Evolutionary conservation across 2,113 vertebrate genomes (phyloP).

Genomic region (Atlantisia rogersi): DNA sequence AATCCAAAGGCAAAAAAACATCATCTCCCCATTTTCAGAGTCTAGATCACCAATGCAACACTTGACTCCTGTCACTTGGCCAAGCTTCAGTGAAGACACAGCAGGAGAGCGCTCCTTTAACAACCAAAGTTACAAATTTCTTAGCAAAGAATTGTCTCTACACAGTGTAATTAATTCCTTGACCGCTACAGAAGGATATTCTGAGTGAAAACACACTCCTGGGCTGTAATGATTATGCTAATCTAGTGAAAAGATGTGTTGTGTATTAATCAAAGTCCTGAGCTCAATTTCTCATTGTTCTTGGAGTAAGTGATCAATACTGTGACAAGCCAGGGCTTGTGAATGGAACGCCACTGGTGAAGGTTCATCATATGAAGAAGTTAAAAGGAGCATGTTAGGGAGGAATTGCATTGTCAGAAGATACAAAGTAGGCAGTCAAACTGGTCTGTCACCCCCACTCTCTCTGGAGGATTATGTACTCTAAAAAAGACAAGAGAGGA

Average conservation of each 20-base stretch:
- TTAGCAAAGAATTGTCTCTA: neutral
- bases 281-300: conserved; percentile 19
- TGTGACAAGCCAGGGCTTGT: neutral
- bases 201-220: neutral
- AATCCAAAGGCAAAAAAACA: neutral
- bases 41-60: neutral
- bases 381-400: neutral
- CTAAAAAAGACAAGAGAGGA: neutral
- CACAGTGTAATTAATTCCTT: conserved; percentile 27
- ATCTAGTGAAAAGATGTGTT: neutral
- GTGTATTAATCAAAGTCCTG: conserved; percentile 41
- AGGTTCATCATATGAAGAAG: neutral
- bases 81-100: neutral
- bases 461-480: neutral
- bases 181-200: conserved; percentile 8
- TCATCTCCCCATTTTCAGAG: neutral
- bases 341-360: neutral
- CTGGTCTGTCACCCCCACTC: neutral
- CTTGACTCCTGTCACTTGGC: neutral
- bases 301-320: conserved; percentile 2
- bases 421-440: neutral
- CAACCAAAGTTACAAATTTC: neutral
- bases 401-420: neutral
- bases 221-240: conserved; percentile 45
- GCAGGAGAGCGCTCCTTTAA: neutral